Evolutionary conservation across 64 coral and sea anemone species (phyloP).

Genomic region (Dendronephthya gigantea): DNA sequence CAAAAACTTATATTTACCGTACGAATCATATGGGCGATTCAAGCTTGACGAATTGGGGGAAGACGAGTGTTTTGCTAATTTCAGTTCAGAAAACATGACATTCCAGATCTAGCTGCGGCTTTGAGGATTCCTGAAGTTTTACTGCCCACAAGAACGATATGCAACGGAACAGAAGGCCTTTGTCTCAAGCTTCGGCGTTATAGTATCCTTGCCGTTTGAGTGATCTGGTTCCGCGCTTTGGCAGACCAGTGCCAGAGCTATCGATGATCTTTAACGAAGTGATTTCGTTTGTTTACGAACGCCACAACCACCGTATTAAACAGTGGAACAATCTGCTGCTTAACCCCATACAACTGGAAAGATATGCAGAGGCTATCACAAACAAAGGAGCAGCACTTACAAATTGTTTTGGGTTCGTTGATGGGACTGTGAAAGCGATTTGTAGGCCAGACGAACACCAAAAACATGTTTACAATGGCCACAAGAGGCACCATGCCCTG

Average conservation of each 20-base stretch:
- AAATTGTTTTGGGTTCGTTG: slow-evolving; percentile 38
- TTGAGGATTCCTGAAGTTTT: slow-evolving; percentile 30
- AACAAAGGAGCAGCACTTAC: slow-evolving; percentile 19
- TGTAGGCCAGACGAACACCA: slow-evolving; percentile 15
- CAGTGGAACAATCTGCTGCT: background rate
- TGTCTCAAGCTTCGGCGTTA: slow-evolving; percentile 14
- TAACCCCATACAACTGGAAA: background rate
- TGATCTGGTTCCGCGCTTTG: slow-evolving; percentile 19
- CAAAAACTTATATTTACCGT: slow-evolving; percentile 32
- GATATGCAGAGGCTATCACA: background rate
- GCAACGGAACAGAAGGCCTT: background rate
- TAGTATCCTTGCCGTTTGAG: slow-evolving; percentile 23
- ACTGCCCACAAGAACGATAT: background rate
- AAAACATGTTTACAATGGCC: slow-evolving; percentile 25
- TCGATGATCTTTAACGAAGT: slow-evolving; percentile 16
- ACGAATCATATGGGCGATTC: background rate
- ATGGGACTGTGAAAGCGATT: slow-evolving; percentile 37
- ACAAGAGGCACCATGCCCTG: slow-evolving; percentile 17
- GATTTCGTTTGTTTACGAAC: background rate
- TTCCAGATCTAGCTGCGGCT: slow-evolving; percentile 2
- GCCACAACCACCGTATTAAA: background rate
- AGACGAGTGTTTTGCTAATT: slow-evolving; percentile 26
- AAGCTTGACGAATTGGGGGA: slow-evolving; percentile 15
- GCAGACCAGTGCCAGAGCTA: slow-evolving; percentile 8
- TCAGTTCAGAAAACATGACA: slow-evolving; percentile 20